Base-by-base conservation (phyloP, 2,888 invertebrate species). In the Apoderus coryli region DNA sequence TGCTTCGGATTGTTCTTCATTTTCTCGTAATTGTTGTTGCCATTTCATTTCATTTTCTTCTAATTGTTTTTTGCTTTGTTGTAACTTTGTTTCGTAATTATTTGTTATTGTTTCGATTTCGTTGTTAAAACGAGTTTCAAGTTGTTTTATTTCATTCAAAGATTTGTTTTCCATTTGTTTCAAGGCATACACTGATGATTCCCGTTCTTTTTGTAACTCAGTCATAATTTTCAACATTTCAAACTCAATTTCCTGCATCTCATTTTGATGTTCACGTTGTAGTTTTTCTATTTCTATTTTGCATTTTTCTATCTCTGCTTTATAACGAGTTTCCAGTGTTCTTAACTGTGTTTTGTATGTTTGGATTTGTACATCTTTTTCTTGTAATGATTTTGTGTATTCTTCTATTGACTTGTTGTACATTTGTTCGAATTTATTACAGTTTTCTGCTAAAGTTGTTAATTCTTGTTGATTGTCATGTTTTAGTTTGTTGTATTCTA, bases 21-120 rank as follows among this genome's bases (percentile, higher is more conserved):
- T 61, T 3, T 54, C 52, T 35, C 60, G 22, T 4, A 65, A 39
- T 15, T 60, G 57, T 12, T 52, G 45, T 41, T 60, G 55, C 45
- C 61, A 54, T 14, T 50, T 54, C 2, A 42, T 27, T 42, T 66
- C 65, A 4, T 61, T 45, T 37, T 60, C 57, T 32, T 59, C 55
- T 12, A 57, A 48, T 43, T n/a, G n/a, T n/a, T n/a, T n/a, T n/a
- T n/a, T n/a, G n/a, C 59, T 62, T 39, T 61, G 56, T 34, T 60
- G 56, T 14, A 57, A 49, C 43, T 60, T 57, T 3, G 52, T 47
- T 41, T 61, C 59, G 1, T 50, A 47, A 29, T 53, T 44, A 3
- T 37, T 35, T 4, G 37, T 28, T 36, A 56, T 56, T 10, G 60
- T 52, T 39, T 59, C 57, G n/a, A 41, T 39, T 31, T 48, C 45